Percentiles rank a stretch among this genome's conserved stretches.
These are phyloP conservation scores for Agelaius tricolor DNA, from an alignment of 2,113 vertebrate species.

Conservation along the genomic window DNA sequence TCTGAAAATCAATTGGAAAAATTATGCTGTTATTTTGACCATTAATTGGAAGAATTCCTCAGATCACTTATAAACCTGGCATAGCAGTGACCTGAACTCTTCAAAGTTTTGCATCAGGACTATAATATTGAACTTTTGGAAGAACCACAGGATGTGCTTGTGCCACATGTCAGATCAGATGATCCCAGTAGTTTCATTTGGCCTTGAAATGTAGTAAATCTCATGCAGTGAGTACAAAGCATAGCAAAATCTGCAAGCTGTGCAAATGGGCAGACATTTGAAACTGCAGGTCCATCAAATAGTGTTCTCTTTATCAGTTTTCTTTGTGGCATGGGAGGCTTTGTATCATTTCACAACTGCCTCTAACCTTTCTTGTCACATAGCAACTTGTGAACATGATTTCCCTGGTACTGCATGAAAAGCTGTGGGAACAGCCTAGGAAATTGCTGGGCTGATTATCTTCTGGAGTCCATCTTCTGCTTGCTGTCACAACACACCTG, in stretches of 20 bases:
- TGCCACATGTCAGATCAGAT: background rate
- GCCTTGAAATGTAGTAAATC: background rate
- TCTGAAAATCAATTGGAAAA: background rate
- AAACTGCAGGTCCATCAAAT: background rate
- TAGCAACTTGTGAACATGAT: background rate
- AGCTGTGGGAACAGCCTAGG: background rate
- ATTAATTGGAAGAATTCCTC: background rate
- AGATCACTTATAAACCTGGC: background rate
- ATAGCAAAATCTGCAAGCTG: background rate
- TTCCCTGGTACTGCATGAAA: background rate
- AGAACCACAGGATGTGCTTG: background rate
- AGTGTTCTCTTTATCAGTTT: background rate
- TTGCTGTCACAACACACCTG: rapidly evolving
- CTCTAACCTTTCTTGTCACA: background rate
- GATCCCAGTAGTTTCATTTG: background rate
- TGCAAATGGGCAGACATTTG: background rate
- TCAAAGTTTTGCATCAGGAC: background rate
- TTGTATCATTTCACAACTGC: background rate
- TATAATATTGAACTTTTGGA: background rate
- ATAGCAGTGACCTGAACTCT: background rate
- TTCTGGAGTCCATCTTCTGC: background rate
- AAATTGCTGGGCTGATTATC: background rate
- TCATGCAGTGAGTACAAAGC: background rate
- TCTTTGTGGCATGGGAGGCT: background rate
- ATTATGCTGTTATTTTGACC: background rate